phyloP scores from a whole-genome alignment of 1,140 invertebrate species.

The Drosophila trapezifrons region DNA sequence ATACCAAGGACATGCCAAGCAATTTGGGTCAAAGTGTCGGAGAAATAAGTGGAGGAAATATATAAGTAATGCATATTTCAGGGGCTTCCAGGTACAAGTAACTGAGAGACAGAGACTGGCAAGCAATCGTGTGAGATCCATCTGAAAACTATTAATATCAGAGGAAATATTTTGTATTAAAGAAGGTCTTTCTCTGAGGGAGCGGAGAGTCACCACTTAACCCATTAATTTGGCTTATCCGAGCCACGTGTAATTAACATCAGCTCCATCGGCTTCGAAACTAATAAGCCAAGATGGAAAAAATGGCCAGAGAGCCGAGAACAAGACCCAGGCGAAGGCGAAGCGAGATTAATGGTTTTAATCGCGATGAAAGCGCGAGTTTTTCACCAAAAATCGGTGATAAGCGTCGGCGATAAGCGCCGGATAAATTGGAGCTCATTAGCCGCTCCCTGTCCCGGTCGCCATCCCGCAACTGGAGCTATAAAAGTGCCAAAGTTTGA shows the following conservation, averaged over 20 bases:
- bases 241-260: constrained; percentile 40
- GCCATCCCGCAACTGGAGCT: constrained; percentile 1
- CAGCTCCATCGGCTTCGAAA: constrained; percentile 9
- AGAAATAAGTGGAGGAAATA: neutral
- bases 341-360: constrained; percentile 61
- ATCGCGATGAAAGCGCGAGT: constrained; percentile 64
- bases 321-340: constrained; percentile 31
- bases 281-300: constrained; percentile 12
- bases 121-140: no score
- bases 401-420: constrained; percentile 52
- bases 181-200: no score
- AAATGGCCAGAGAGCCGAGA: constrained; percentile 10
- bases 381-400: constrained; percentile 43
- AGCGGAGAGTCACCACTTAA: neutral
- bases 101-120: no score
- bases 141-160: neutral
- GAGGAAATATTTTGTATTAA: no score
- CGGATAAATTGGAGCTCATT: constrained; percentile 59
- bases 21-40: constrained; percentile 32
- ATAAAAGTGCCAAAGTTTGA: constrained; percentile 44
- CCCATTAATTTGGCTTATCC: constrained; percentile 49
- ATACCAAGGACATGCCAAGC: constrained; percentile 1
- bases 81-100: no score
- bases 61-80: neutral
- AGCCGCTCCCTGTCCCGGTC: neutral